These are phyloP conservation scores for Diarsia dahlii DNA, from an alignment of 2,888 invertebrate genomes.

Conservation along the genomic window DNA sequence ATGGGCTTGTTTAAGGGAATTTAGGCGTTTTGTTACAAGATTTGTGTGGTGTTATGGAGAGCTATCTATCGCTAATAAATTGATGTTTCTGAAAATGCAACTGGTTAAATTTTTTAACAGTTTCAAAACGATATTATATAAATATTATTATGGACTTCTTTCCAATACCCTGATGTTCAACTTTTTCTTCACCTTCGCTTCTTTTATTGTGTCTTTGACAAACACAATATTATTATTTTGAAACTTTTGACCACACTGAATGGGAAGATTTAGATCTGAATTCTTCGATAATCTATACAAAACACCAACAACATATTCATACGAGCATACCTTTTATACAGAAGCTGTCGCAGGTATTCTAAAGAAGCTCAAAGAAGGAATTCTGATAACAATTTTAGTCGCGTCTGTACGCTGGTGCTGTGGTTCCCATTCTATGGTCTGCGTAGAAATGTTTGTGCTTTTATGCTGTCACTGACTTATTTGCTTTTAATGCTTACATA, in stretches of 20 bases:
- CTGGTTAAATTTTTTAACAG: background rate
- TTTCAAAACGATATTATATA: background rate
- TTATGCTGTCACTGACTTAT: conserved; percentile 80
- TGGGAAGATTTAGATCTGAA: background rate
- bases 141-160: background rate
- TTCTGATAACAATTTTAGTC: conserved; percentile 66
- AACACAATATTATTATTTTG: background rate
- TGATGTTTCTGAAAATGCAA: background rate
- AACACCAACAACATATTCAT: background rate
- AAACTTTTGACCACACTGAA: background rate
- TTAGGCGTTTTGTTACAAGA: conserved; percentile 41
- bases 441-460: conserved; percentile 75
- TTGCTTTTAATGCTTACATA: conserved; percentile 71
- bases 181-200: background rate
- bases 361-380: conserved; percentile 40
- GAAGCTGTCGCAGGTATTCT: background rate
- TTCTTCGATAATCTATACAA: background rate
- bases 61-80: conserved; percentile 10
- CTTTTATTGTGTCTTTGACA: background rate
- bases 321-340: conserved; percentile 2
- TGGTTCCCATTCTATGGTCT: conserved; percentile 72
- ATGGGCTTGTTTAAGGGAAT: conserved; percentile 54
- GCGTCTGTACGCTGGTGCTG: conserved; percentile 73
- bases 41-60: conserved; percentile 22
- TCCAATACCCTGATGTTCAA: too few species aligned